phyloP scores from a whole-genome alignment of 64 coral and sea anemone species.

The Dendrophyllia cribrosa region DNA sequence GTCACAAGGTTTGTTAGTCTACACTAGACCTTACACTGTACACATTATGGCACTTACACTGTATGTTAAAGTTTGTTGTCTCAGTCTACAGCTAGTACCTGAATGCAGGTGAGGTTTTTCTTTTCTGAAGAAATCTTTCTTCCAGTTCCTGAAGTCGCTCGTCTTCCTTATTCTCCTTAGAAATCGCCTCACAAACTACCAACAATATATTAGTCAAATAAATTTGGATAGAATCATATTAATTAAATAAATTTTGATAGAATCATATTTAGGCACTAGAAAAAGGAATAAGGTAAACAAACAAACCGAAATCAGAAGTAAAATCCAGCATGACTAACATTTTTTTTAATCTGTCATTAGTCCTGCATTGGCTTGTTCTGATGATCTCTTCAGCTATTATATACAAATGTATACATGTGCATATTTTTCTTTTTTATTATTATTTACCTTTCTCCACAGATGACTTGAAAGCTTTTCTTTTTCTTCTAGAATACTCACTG shows the following conservation, averaged over 20 bases:
- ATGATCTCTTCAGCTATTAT: not conserved
- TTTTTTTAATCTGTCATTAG: too few species aligned
- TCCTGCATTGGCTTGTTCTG: too few species aligned
- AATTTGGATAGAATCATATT: too few species aligned
- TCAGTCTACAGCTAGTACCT: slow-evolving; percentile 11
- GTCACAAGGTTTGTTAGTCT: too few species aligned
- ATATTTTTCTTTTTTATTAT: not conserved
- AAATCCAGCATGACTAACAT: too few species aligned
- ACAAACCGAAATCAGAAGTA: too few species aligned
- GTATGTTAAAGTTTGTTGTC: too few species aligned
- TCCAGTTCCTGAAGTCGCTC: slow-evolving; percentile 80
- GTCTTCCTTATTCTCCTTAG: slow-evolving; percentile 72
- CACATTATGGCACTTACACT: too few species aligned
- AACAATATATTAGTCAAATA: not conserved
- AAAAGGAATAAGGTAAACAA: too few species aligned
- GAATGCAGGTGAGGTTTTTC: slow-evolving; percentile 52
- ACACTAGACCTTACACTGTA: too few species aligned
- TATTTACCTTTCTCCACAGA: slow-evolving; percentile 96
- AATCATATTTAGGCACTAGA: too few species aligned
- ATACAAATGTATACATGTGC: not conserved
- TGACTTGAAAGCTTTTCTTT: slow-evolving; percentile 78
- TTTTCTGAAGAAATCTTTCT: slow-evolving; percentile 83
- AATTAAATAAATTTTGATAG: too few species aligned
- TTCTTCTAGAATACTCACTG: slow-evolving; percentile 94
- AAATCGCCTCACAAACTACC: slow-evolving; percentile 73